These are phyloP conservation scores for Sminthopsis crassicaudata DNA, from an alignment of 2,113 vertebrate species.

Conservation along the genomic window DNA sequence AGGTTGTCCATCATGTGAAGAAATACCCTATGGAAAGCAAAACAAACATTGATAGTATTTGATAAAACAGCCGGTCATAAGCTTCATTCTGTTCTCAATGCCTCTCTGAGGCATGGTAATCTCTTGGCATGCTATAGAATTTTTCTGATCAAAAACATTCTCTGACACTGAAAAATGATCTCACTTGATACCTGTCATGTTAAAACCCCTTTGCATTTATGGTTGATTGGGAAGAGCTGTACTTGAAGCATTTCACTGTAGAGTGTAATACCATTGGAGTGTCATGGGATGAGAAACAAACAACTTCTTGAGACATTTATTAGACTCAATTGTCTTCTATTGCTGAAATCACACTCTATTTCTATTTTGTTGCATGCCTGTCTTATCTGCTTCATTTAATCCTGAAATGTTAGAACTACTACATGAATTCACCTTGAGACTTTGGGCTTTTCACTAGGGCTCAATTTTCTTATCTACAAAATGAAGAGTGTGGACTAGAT, in stretches of 20 bases:
- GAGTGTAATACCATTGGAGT: background rate
- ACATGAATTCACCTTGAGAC: background rate
- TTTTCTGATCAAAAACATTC: slow-evolving; percentile 61
- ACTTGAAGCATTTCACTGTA: background rate
- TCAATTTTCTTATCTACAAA: background rate
- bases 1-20: background rate
- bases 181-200: slow-evolving; percentile 17
- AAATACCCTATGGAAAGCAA: background rate
- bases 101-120: background rate
- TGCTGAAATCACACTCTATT: background rate
- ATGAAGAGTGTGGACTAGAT: background rate
- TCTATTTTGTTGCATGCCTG: background rate
- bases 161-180: slow-evolving; percentile 29
- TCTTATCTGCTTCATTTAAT: background rate
- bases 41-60: slow-evolving; percentile 62
- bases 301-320: background rate
- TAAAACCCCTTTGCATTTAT: background rate
- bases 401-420: background rate
- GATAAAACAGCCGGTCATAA: slow-evolving; percentile 42
- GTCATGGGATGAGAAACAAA: background rate
- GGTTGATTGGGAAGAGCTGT: background rate
- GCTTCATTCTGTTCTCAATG: slow-evolving; percentile 13
- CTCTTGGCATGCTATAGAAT: slow-evolving; percentile 24
- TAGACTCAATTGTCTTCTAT: background rate
- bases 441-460: background rate